Base-by-base conservation (phyloP, 2,113 vertebrate genomes). In the Chelonoidis abingdonii region DNA sequence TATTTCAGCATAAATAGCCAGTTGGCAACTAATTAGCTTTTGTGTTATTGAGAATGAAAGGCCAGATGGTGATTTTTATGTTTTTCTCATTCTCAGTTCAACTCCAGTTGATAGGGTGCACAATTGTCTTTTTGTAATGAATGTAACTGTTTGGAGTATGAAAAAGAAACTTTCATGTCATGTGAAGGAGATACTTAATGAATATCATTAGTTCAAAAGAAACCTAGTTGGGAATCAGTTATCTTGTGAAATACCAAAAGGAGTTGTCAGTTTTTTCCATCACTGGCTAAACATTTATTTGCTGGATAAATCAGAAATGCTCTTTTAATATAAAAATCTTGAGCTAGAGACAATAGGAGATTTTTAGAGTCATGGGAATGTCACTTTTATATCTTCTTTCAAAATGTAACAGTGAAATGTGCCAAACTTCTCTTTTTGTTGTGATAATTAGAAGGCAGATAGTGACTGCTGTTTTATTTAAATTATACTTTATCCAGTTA, bases 351-450 rank as follows among this genome's bases (percentile, higher is more conserved):
- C 38, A 50, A 27, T 27, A 83, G 62, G 31, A 75, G 31, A 10
- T n/a, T 89, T 93, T 75, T 12, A 83, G 53, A 86, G 83, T 83
- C 52, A 44, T 72, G 80, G 38, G 3, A 4, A 54, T 86, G 5
- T 62, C 52, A 89, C 56, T 41, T 62, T 86, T 72, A 47, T 81
- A 21, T 80, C 24, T 16, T 65, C 12, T 76, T 95, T 91, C 49
- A 35, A 52, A 84, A 56, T 81, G 83, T 41, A 47, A 78, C 75
- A 76, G 41, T 2, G 75, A 89, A 89, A 83, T 93, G 47, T 6
- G 19, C 41, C 3, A 24, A 38, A 5, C 19, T 72, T 72, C 17
- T 19, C 65, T 72, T 62, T 84, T 76, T 84, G 13, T 24, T 87
- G 38, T 44, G 75, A 10, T 76, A 80, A 76, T 27, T 78, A 8